These are phyloP conservation scores for Myotis yumanensis DNA, from an alignment of 2,113 vertebrate species.

Conservation along the genomic window DNA sequence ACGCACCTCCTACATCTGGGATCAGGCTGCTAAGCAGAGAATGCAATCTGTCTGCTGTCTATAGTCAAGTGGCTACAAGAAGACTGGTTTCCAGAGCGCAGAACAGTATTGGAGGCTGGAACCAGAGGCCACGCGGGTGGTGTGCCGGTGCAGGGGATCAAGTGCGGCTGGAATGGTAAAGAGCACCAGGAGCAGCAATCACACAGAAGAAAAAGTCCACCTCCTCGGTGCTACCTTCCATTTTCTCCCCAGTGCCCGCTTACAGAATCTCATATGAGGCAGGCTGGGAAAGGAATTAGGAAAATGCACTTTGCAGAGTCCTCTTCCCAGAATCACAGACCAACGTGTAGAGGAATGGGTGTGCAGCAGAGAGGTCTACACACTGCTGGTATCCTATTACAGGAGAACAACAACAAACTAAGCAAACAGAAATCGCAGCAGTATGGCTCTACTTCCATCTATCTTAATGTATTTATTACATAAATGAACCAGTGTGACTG, in stretches of 20 bases:
- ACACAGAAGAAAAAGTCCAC: neutral
- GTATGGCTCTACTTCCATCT: neutral
- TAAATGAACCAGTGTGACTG: neutral
- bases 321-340: neutral
- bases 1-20: rapidly evolving
- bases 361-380: neutral
- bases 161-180: neutral
- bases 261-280: neutral
- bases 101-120: neutral
- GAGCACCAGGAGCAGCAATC: neutral
- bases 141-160: rapidly evolving
- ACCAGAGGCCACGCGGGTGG: neutral
- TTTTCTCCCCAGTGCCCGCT: neutral
- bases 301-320: neutral
- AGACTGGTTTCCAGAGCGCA: neutral
- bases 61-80: neutral
- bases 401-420: neutral
- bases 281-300: neutral
- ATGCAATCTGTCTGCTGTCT: neutral
- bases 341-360: rapidly evolving
- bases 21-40: neutral
- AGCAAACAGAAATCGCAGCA: neutral
- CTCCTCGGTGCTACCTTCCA: rapidly evolving
- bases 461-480: neutral
- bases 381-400: neutral